A percentile compares a stretch with the other conserved stretches of the same genome.
Evolutionary conservation across 2,797 vertebrate species (phyloP).

Genomic region (Fistularia tabacaria): DNA sequence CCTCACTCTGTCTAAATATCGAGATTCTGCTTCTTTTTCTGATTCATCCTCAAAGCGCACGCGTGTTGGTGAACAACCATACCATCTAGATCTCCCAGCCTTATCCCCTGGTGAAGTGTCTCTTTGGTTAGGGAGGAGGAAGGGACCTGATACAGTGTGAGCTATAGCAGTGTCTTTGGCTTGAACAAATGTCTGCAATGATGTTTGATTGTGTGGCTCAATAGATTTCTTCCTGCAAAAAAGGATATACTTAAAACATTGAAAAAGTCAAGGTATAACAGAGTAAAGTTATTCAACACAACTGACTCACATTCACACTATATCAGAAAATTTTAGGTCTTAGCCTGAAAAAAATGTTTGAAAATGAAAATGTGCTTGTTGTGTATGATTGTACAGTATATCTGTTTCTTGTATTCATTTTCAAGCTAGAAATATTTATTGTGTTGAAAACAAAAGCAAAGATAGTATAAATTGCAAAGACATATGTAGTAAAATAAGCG

Average conservation of each 20-base stretch:
- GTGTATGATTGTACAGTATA: too few species aligned
- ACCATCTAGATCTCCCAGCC: slow-evolving; percentile 58
- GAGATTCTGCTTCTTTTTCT: slow-evolving; percentile 81
- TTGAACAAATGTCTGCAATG: slow-evolving; percentile 44
- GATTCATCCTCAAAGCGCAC: slow-evolving; percentile 92
- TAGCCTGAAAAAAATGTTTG: too few species aligned
- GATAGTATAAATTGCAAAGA: too few species aligned
- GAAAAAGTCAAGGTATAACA: not conserved
- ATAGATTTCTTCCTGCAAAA: slow-evolving; percentile 54
- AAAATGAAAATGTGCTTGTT: too few species aligned
- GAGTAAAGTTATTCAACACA: too few species aligned
- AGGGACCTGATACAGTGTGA: slow-evolving; percentile 41
- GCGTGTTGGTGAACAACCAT: slow-evolving; percentile 78
- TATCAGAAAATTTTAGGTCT: too few species aligned
- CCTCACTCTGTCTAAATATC: slow-evolving; percentile 82
- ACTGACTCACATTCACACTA: too few species aligned
- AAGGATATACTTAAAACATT: not conserved
- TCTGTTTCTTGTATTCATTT: too few species aligned
- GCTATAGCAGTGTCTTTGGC: slow-evolving; percentile 53
- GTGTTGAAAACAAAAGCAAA: too few species aligned
- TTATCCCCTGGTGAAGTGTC: slow-evolving; percentile 49
- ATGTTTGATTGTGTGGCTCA: slow-evolving; percentile 27
- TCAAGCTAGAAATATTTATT: too few species aligned
- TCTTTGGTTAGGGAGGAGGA: slow-evolving; percentile 54
- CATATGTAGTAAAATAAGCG: too few species aligned